These are phyloP conservation scores for Buceros bicornis DNA, from an alignment of 2,797 vertebrate species.

Conservation along the genomic window DNA sequence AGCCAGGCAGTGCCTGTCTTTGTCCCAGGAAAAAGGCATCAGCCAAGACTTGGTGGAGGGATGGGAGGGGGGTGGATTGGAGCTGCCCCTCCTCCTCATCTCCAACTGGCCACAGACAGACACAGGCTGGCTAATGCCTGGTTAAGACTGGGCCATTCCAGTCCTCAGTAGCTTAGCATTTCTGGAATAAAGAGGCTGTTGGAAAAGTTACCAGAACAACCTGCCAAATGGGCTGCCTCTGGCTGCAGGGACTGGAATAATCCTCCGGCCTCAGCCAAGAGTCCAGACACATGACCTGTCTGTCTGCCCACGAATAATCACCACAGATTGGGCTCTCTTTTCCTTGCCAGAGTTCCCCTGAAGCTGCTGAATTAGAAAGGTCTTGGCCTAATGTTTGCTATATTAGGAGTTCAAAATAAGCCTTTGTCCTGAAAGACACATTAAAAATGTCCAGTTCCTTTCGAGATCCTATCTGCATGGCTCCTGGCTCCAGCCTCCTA, in stretches of 20 bases:
- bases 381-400: neutral
- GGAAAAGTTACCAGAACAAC: conserved; percentile 6
- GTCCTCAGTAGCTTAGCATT: neutral
- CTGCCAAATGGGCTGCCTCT: conserved; percentile 19
- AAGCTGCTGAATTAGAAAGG: neutral
- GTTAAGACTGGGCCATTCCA: neutral
- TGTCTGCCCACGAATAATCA: neutral
- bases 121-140: neutral
- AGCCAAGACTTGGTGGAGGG: neutral
- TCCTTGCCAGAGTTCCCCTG: neutral
- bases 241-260: conserved; percentile 29
- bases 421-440: neutral
- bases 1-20: neutral
- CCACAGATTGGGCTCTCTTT: neutral
- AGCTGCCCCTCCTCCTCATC: neutral
- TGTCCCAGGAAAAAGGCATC: neutral
- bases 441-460: neutral
- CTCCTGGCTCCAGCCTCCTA: neutral
- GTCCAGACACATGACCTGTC: neutral
- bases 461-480: neutral
- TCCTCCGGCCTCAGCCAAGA: neutral
- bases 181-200: neutral
- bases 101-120: neutral
- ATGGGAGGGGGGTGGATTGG: accelerated
- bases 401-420: neutral